Percentiles rank a stretch among this genome's conserved stretches.
Conservation (phyloP, 23 tunicate genomes). For the Oikopleura albicans region DNA sequence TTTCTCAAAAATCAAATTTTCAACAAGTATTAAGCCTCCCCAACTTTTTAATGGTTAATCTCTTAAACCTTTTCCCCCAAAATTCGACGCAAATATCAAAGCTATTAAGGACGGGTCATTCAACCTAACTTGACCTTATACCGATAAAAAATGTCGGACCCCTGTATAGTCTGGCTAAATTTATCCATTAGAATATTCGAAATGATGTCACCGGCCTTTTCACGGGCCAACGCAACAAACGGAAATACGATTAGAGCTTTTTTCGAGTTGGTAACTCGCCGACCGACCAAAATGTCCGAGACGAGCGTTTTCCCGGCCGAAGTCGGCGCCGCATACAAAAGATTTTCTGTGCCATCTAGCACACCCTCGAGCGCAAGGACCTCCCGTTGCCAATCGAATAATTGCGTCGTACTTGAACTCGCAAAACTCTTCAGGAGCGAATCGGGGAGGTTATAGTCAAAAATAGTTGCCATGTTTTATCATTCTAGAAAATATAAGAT, state of each 20-base stretch:
- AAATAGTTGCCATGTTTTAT: neutral
- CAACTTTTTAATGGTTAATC: too few species aligned
- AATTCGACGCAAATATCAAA: too few species aligned
- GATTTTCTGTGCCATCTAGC: slow-evolving; percentile 18
- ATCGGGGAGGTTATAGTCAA: neutral
- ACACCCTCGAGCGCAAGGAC: neutral
- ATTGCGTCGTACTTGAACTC: neutral
- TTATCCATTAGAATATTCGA: too few species aligned
- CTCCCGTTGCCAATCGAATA: slow-evolving; percentile 3
- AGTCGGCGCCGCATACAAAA: slow-evolving; percentile 88
- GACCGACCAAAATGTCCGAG: slow-evolving; percentile 45
- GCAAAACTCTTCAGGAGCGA: neutral
- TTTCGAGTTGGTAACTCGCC: slow-evolving; percentile 24
- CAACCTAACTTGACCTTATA: too few species aligned
- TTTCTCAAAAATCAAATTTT: too few species aligned
- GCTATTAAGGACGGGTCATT: too few species aligned
- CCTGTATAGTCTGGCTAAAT: too few species aligned
- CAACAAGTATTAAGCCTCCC: too few species aligned
- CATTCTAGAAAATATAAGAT: neutral
- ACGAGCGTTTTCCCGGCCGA: slow-evolving; percentile 90
- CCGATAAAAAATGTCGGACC: too few species aligned
- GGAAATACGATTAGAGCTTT: slow-evolving; percentile 55
- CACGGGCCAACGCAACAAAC: slow-evolving; percentile 51
- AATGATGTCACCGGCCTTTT: too few species aligned
- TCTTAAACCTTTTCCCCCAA: too few species aligned